Evolutionary conservation across 1,140 invertebrate genomes (phyloP).

Genomic region (Drosophila parvula): DNA sequence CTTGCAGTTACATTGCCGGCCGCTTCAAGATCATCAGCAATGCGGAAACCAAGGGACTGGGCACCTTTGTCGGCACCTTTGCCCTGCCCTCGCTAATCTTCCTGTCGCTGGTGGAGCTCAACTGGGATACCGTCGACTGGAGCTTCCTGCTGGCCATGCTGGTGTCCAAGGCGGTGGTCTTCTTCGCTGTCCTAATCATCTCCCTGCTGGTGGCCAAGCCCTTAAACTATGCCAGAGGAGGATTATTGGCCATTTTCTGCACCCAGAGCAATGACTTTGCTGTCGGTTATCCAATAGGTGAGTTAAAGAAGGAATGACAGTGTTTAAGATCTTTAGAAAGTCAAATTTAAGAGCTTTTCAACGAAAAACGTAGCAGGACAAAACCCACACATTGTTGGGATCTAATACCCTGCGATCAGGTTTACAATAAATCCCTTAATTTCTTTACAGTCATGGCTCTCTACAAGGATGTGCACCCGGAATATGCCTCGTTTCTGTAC

Average conservation of each 20-base stretch:
- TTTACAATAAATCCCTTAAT: neutral
- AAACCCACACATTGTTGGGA: too few relatives aligned
- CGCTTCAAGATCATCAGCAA: conserved; percentile 92
- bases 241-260: conserved; percentile 96
- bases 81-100: conserved; percentile 96
- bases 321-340: too few relatives aligned
- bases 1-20: conserved; percentile 94
- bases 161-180: conserved; percentile 93
- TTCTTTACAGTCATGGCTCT: conserved; percentile 88
- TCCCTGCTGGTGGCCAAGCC: conserved; percentile 92
- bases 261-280: conserved; percentile 99
- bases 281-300: conserved; percentile 97
- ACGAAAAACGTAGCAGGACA: too few relatives aligned
- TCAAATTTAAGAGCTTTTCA: too few relatives aligned
- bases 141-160: conserved; percentile 93
- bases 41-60: conserved; percentile 95
- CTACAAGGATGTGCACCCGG: conserved; percentile 92
- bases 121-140: conserved; percentile 95
- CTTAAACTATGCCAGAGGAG: conserved; percentile 92
- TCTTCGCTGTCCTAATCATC: conserved; percentile 91
- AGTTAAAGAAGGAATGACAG: conserved; percentile 69
- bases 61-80: conserved; percentile 97
- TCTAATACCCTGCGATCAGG: too few relatives aligned
- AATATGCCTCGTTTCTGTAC: conserved; percentile 96
- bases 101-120: conserved; percentile 92